These are phyloP conservation scores for Drosophila melanocephala DNA, from an alignment of 2,888 invertebrate genomes.

Conservation along the genomic window DNA sequence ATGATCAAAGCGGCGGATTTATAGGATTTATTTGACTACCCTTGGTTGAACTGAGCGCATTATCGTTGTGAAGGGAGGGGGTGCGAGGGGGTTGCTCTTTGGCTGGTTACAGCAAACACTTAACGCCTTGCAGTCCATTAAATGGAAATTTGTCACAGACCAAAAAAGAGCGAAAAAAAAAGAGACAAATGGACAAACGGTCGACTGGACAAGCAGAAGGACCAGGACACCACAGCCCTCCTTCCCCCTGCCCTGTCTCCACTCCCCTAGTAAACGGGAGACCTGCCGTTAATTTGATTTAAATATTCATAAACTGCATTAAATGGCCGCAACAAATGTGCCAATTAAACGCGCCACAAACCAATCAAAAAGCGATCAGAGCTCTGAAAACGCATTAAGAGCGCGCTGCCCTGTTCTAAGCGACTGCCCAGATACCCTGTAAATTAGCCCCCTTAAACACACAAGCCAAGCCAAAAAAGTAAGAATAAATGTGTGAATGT, in stretches of 20 bases:
- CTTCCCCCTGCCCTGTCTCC: rapidly evolving
- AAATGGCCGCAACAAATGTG: constrained; percentile 75
- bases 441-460: neutral
- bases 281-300: constrained; percentile 76
- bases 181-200: constrained; percentile 25
- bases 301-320: constrained; percentile 81
- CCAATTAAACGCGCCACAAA: constrained; percentile 64
- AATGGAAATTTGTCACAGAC: constrained; percentile 75
- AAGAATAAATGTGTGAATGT: neutral
- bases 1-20: constrained; percentile 79
- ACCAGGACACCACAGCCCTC: neutral
- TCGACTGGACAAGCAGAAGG: constrained; percentile 3
- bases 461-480: neutral
- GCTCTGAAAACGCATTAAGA: constrained; percentile 10
- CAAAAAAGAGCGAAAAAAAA: constrained; percentile 35
- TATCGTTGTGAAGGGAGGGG: constrained; percentile 29
- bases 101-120: constrained; percentile 77
- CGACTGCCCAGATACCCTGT: constrained; percentile 17
- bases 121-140: constrained; percentile 81
- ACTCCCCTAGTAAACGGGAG: constrained; percentile 44
- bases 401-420: too few relatives aligned
- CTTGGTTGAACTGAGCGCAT: constrained; percentile 71
- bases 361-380: constrained; percentile 48
- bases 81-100: constrained; percentile 24
- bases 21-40: constrained; percentile 78